Percentiles rank a stretch among this genome's conserved stretches.
These are phyloP conservation scores for Formica exsecta DNA, from an alignment of 1,140 invertebrate genomes.

Conservation along the genomic window DNA sequence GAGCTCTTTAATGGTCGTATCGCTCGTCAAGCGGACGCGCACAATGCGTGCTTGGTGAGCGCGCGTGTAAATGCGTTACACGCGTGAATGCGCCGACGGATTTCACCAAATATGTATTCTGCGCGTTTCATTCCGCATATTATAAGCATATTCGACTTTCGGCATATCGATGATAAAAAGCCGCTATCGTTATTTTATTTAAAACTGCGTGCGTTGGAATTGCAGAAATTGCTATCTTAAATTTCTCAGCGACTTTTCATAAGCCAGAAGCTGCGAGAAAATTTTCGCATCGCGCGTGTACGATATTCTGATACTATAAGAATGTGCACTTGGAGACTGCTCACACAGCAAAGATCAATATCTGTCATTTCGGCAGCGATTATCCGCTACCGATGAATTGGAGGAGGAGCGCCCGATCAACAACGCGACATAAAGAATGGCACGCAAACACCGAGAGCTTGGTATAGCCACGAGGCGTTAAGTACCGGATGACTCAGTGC, in stretches of 20 bases:
- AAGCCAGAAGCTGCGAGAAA: background rate
- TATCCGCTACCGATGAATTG: conserved; percentile 7
- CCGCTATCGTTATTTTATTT: no score
- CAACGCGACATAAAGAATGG: conserved; percentile 7
- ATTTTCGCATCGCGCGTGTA: background rate
- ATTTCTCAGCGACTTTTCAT: background rate
- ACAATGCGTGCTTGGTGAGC: conserved; percentile 49
- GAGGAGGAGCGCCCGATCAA: background rate
- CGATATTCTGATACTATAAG: background rate
- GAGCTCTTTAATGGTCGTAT: conserved; percentile 65
- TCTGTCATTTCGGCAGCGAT: background rate
- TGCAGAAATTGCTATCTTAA: no score
- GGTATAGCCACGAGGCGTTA: conserved; percentile 64
- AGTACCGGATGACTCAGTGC: conserved; percentile 70
- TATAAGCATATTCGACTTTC: conserved; percentile 7
- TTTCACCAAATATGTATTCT: conserved; percentile 33
- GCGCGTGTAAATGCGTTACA: conserved; percentile 27
- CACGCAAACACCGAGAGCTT: conserved; percentile 54
- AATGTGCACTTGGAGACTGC: background rate
- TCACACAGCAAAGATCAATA: background rate
- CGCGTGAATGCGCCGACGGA: conserved; percentile 1
- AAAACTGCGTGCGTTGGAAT: background rate
- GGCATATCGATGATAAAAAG: background rate
- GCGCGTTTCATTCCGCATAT: conserved; percentile 14
- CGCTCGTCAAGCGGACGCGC: conserved; percentile 38